Percentiles rank a stretch among this genome's conserved stretches.
phyloP scores from a whole-genome alignment of 2,888 invertebrate species.

The Phymatocera aterrima region DNA sequence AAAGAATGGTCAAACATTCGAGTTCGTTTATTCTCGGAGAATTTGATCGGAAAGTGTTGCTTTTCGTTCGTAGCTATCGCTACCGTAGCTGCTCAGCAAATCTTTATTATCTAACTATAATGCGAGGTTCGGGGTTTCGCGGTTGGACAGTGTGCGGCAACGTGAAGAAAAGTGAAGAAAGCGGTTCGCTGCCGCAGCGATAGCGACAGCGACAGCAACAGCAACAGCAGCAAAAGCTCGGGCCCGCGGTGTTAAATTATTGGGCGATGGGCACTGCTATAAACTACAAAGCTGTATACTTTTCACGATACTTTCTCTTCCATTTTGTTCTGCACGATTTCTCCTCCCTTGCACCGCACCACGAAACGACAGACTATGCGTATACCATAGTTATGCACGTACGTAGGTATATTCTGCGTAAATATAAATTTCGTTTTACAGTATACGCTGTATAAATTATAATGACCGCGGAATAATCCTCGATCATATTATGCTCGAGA shows the following conservation, averaged over 20 bases:
- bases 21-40: too few relatives aligned
- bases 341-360: constrained; percentile 24
- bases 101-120: not conserved
- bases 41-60: not conserved
- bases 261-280: constrained; percentile 53
- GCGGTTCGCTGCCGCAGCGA: constrained; percentile 5
- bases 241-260: constrained; percentile 59
- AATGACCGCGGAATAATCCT: not conserved
- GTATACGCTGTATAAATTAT: not conserved
- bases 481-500: not conserved
- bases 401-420: too few relatives aligned
- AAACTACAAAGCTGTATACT: not conserved
- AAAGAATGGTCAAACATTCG: too few relatives aligned
- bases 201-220: not conserved
- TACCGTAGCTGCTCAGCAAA: not conserved
- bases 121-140: not conserved
- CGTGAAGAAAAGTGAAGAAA: constrained; percentile 10
- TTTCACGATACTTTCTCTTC: constrained; percentile 53
- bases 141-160: not conserved
- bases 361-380: constrained; percentile 24
- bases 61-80: not conserved
- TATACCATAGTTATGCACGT: too few relatives aligned
- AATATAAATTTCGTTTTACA: constrained; percentile 11
- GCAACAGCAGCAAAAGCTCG: not conserved
- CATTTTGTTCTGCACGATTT: constrained; percentile 67